Evolutionary conservation across 30 jellyfish, hydroid and myxozoan species (phyloP).

Genomic region (Nemopilema nomurai): DNA sequence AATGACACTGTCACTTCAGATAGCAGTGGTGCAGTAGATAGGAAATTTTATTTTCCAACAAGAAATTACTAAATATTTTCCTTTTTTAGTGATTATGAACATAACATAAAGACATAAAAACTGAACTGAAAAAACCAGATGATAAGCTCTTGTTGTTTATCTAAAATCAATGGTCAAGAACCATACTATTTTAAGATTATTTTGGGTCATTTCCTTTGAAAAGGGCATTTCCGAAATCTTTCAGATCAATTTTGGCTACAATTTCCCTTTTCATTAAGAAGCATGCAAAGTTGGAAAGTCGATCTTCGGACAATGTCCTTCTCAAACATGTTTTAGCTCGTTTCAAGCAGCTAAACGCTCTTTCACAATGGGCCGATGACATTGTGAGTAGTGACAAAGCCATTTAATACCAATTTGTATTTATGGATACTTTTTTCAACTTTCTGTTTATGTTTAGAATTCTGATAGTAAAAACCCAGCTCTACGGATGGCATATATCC

Average conservation of each 20-base stretch:
- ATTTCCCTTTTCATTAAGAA: constrained; percentile 36
- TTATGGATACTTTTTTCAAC: too few species aligned
- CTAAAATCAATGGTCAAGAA: not conserved
- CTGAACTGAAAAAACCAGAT: too few species aligned
- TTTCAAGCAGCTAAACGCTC: constrained; percentile 41
- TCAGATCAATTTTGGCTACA: constrained; percentile 25
- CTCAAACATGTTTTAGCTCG: constrained; percentile 37
- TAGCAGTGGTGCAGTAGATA: not conserved
- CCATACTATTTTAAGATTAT: not conserved
- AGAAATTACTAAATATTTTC: not conserved
- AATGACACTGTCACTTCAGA: too few species aligned
- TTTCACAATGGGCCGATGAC: constrained; percentile 55
- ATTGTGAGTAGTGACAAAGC: too few species aligned
- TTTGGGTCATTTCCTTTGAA: too few species aligned
- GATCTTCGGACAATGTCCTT: constrained; percentile 28
- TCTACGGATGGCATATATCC: too few species aligned
- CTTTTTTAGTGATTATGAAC: not conserved
- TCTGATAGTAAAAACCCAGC: too few species aligned
- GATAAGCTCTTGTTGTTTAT: not conserved
- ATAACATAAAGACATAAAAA: not conserved
- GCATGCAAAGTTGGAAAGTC: constrained; percentile 48
- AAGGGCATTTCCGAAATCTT: constrained; percentile 27
- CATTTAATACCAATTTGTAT: too few species aligned
- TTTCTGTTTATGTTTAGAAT: too few species aligned
- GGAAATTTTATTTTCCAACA: not conserved